Base-by-base conservation (phyloP, 2,888 invertebrate species). In the Oxytorus armatus region DNA sequence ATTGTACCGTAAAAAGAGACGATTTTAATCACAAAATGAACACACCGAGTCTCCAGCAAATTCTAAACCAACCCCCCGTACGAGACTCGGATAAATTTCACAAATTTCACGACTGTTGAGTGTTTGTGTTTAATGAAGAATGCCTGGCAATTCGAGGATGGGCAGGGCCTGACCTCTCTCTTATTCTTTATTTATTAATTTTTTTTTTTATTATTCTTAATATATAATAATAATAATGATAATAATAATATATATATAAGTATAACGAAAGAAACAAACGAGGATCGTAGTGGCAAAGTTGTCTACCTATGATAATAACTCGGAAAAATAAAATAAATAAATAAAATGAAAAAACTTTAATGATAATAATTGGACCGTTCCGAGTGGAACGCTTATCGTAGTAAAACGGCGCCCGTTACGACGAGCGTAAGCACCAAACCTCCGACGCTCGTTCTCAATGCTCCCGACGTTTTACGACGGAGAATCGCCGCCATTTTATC, bases 401-500 rank as follows among this genome's bases (percentile, higher is more conserved):
- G 87, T 88, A 90, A 87, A 87, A 89, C 85, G 83, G 85, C 85
- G 82, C 87, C 83, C 69, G 88, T 86, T 84, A 87, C 85, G 85
- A 88, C 83, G 84, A 88, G 85, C 81, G 86, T 86, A 84, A 89
- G 85, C 85, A 87, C 87, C 85, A 88, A 83, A 81, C 85, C 86
- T 77, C 86, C 86, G 72, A 85, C 29, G 61, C 73, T 83, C 78
- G 85, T 87, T 84, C 87, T 86, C 78, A 85, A 81, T 75, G 86
- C 88, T 57, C 86, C 90, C 83, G 91, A 91, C 81, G 94, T 94
- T 92, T 96, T 96, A 92, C 97, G 95, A 91, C 96, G 95, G 87
- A 96, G 94, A 88, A 97, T 97, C 86, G 97, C 97, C 88, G 97
- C 97, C 95, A 97, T 97, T 92, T 97, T 97, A 94, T 97, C 97